Conservation (phyloP, 2,113 vertebrate genomes). For the Eublepharis macularius region DNA sequence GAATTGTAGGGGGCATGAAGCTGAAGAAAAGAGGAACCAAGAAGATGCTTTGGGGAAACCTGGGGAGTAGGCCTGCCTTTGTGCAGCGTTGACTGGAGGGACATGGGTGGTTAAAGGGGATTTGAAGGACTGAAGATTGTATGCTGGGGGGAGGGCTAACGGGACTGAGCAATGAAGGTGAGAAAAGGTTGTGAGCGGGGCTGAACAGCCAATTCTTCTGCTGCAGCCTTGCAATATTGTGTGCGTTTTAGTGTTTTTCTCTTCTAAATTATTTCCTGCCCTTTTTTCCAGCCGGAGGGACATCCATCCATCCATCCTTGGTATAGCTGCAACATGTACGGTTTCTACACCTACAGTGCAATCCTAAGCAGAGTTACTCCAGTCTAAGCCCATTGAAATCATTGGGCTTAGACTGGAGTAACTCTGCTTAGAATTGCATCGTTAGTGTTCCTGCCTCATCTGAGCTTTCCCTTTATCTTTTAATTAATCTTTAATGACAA, state of each 20-base stretch:
- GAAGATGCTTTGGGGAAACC: too few relatives aligned
- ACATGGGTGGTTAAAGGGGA: neutral
- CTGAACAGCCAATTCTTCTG: neutral
- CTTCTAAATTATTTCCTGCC: neutral
- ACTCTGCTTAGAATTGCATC: too few relatives aligned
- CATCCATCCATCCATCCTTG: neutral
- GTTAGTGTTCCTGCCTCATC: constrained; percentile 25
- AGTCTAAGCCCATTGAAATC: too few relatives aligned
- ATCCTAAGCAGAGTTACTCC: too few relatives aligned
- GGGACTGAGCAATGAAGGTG: neutral
- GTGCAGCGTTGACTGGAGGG: neutral
- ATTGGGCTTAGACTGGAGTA: too few relatives aligned
- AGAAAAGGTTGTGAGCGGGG: neutral
- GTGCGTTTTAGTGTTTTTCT: neutral
- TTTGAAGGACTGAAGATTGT: neutral
- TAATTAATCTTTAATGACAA: constrained; percentile 49
- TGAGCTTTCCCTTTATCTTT: constrained; percentile 28
- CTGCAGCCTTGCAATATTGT: neutral
- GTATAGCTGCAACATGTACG: neutral
- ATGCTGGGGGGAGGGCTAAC: neutral
- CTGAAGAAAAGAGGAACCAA: neutral
- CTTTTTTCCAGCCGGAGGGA: constrained; percentile 9
- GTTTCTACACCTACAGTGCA: neutral
- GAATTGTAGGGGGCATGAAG: neutral
- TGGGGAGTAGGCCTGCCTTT: neutral